phyloP scores from a whole-genome alignment of 2,797 vertebrate genomes.

The Semaprochilodus insignis region DNA sequence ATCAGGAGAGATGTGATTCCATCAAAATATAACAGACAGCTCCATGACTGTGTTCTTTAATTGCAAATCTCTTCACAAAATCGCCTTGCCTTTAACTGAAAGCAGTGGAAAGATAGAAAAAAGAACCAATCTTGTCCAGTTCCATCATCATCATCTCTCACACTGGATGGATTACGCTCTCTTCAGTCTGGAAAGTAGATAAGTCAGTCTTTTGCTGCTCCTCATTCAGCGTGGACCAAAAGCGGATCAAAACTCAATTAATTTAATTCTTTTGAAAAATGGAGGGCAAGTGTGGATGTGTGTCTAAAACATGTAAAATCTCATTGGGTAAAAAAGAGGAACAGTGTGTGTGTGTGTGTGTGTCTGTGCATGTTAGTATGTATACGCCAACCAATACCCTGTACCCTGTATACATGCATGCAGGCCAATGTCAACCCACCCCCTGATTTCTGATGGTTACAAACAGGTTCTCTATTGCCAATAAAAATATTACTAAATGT shows the following conservation, averaged over 20 bases:
- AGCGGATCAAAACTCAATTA: slow-evolving; percentile 1
- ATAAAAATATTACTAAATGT: too few relatives aligned
- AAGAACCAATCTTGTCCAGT: neutral
- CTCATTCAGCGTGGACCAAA: neutral
- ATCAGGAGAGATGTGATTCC: neutral
- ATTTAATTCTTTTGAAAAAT: slow-evolving; percentile 25
- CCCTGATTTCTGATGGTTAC: too few relatives aligned
- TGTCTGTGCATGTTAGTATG: too few relatives aligned
- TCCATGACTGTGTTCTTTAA: slow-evolving; percentile 5
- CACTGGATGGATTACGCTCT: neutral
- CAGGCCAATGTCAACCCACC: too few relatives aligned
- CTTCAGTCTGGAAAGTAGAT: slow-evolving; percentile 7
- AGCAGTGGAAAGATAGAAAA: slow-evolving; percentile 6
- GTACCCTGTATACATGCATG: too few relatives aligned
- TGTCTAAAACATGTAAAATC: neutral
- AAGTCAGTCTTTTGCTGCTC: slow-evolving; percentile 1
- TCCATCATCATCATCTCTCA: slow-evolving; percentile 19
- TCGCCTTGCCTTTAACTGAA: neutral
- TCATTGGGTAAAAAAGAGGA: neutral
- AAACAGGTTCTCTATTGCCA: too few relatives aligned
- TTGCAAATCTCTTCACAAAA: neutral
- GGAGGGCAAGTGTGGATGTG: neutral
- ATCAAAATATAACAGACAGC: slow-evolving; percentile 7
- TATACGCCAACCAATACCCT: too few relatives aligned
- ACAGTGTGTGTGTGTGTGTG: neutral